These are phyloP conservation scores for Conchocele bisecta DNA, from an alignment of 2,888 invertebrate species.

Conservation along the genomic window DNA sequence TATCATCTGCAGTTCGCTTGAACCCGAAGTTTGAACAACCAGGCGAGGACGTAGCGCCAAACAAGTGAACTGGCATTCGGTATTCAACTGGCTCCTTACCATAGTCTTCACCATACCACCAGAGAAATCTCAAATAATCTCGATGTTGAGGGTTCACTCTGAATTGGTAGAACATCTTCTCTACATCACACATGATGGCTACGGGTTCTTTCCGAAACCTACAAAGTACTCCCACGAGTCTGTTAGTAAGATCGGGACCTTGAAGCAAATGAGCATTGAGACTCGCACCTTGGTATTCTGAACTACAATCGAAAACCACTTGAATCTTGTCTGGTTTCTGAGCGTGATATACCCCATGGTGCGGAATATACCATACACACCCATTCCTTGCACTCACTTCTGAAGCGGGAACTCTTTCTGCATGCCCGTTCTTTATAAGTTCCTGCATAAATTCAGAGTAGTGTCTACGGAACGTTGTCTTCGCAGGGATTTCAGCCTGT, in stretches of 20 bases:
- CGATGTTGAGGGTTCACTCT: slow-evolving; percentile 20
- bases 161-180: slow-evolving; percentile 53
- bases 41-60: slow-evolving; percentile 54
- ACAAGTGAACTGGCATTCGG: slow-evolving; percentile 53
- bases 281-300: slow-evolving; percentile 5
- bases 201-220: slow-evolving; percentile 38
- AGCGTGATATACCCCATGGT: slow-evolving; percentile 14
- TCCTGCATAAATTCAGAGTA: slow-evolving; percentile 1
- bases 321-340: slow-evolving; percentile 10
- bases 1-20: slow-evolving; percentile 27
- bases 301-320: slow-evolving; percentile 19
- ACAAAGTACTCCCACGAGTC: slow-evolving; percentile 45
- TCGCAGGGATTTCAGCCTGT: no score
- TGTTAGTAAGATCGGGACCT: slow-evolving; percentile 32
- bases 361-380: slow-evolving; percentile 28
- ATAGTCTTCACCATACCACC: slow-evolving; percentile 26
- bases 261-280: slow-evolving; percentile 19
- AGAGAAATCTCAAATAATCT: slow-evolving; percentile 48
- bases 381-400: background rate
- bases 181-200: slow-evolving; percentile 50
- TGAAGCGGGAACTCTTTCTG: slow-evolving; percentile 16
- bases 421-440: slow-evolving; percentile 7
- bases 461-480: background rate
- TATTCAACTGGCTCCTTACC: slow-evolving; percentile 21
- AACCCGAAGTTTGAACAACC: slow-evolving; percentile 48